A percentile compares a stretch with the other conserved stretches of the same genome.
Evolutionary conservation across 2,113 vertebrate genomes (phyloP).

Genomic region (Microcebus murinus): DNA sequence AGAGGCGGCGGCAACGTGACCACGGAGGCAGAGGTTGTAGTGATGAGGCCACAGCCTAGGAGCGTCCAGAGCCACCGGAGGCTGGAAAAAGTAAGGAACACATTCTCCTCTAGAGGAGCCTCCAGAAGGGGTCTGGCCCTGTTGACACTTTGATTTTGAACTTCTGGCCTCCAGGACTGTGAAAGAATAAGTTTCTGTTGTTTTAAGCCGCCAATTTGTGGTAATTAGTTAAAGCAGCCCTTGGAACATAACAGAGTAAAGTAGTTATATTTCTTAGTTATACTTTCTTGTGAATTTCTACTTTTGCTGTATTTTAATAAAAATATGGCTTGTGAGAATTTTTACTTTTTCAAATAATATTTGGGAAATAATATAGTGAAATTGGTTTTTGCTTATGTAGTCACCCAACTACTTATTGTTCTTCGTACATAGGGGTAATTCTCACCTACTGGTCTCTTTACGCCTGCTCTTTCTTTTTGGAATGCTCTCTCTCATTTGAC

Average conservation of each 20-base stretch:
- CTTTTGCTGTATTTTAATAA: neutral
- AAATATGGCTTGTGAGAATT: neutral
- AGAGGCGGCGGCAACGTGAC: neutral
- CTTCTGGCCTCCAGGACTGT: neutral
- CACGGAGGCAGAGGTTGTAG: neutral
- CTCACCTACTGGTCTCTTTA: accelerated
- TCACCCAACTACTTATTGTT: neutral
- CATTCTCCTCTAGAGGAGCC: neutral
- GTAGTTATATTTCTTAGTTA: neutral
- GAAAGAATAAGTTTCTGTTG: neutral
- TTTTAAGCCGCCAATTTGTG: neutral
- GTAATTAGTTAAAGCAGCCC: neutral
- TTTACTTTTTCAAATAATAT: neutral
- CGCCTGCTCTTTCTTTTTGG: neutral
- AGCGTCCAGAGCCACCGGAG: neutral
- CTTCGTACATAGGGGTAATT: neutral
- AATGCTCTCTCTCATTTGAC: neutral
- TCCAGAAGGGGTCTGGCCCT: neutral
- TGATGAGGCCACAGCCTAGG: neutral
- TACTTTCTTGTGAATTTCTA: neutral
- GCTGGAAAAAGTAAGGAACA: neutral
- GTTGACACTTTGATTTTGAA: neutral
- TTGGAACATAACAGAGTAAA: neutral
- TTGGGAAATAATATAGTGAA: neutral
- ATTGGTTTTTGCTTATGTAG: neutral